Evolutionary conservation across 2,113 vertebrate genomes (phyloP).

Genomic region (Hassar affinis): DNA sequence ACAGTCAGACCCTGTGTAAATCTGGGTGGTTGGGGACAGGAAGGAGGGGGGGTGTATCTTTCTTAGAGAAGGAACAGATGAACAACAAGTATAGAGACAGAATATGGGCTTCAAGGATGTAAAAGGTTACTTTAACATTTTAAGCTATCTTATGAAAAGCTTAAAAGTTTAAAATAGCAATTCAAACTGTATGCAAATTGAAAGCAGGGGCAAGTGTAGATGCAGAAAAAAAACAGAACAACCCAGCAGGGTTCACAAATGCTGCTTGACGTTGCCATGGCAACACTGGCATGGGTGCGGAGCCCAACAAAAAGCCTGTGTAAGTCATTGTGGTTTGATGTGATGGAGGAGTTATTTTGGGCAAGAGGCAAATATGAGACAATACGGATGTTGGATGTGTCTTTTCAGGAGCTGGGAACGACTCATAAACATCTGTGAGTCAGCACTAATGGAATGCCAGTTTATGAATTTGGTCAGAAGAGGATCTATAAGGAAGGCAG

Average conservation of each 20-base stretch:
- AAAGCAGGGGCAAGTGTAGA: slow-evolving; percentile 42
- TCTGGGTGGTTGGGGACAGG: no score
- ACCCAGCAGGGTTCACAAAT: slow-evolving; percentile 39
- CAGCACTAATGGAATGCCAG: not conserved
- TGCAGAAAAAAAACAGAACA: slow-evolving; percentile 49
- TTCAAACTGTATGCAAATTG: not conserved
- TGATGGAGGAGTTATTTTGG: slow-evolving; percentile 28
- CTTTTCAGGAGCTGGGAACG: slow-evolving; percentile 4
- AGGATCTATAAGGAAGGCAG: not conserved
- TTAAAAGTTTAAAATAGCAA: not conserved
- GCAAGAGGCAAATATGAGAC: slow-evolving; percentile 7
- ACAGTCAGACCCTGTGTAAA: slow-evolving; percentile 7
- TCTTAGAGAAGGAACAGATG: not conserved
- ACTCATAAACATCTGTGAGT: slow-evolving; percentile 9
- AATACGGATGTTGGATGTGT: slow-evolving; percentile 15
- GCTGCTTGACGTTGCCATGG: slow-evolving; percentile 64
- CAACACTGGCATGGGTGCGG: slow-evolving; percentile 61
- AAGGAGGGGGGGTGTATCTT: not conserved
- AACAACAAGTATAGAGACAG: not conserved
- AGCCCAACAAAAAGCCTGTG: slow-evolving; percentile 39
- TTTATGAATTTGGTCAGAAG: not conserved
- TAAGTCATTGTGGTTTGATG: slow-evolving; percentile 27
- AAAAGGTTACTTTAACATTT: not conserved
- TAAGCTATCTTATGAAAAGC: not conserved
- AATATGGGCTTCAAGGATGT: not conserved